Percentiles rank a stretch among this genome's conserved stretches.
These are phyloP conservation scores for Gallinago paraguaiae DNA, from an alignment of 2,113 vertebrate genomes.

Conservation along the genomic window DNA sequence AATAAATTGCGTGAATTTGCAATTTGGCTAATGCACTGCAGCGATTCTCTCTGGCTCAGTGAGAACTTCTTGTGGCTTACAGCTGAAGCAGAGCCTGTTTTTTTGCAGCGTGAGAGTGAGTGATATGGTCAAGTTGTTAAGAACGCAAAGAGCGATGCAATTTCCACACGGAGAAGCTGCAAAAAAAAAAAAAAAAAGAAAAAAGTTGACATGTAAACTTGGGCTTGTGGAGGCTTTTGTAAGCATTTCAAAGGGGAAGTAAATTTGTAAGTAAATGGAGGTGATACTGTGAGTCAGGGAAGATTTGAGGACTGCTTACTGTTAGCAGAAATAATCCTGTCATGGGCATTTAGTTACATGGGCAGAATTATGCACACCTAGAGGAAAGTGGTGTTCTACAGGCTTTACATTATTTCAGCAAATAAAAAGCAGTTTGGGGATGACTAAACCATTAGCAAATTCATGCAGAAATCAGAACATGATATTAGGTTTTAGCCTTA, in stretches of 20 bases:
- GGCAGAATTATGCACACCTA: neutral
- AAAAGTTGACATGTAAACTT: neutral
- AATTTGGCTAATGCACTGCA: neutral
- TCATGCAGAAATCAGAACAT: neutral
- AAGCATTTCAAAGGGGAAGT: neutral
- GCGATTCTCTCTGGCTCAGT: neutral
- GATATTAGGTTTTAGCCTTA: neutral
- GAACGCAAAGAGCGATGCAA: neutral
- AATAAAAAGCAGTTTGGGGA: neutral
- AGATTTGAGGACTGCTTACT: neutral
- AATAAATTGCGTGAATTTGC: neutral
- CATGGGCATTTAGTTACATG: neutral
- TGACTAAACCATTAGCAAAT: neutral
- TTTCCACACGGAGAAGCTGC: conserved; percentile 1
- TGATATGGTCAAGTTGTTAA: neutral
- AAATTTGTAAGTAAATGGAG: neutral
- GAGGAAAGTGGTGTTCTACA: neutral
- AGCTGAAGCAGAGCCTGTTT: neutral
- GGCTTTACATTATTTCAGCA: neutral
- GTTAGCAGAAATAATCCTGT: neutral
- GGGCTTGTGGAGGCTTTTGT: neutral
- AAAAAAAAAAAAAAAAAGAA: neutral
- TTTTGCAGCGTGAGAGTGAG: neutral
- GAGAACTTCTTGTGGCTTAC: neutral
- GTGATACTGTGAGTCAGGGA: neutral